phyloP scores from a whole-genome alignment of 2,113 vertebrate species.

The Oncorhynchus gorbuscha region DNA sequence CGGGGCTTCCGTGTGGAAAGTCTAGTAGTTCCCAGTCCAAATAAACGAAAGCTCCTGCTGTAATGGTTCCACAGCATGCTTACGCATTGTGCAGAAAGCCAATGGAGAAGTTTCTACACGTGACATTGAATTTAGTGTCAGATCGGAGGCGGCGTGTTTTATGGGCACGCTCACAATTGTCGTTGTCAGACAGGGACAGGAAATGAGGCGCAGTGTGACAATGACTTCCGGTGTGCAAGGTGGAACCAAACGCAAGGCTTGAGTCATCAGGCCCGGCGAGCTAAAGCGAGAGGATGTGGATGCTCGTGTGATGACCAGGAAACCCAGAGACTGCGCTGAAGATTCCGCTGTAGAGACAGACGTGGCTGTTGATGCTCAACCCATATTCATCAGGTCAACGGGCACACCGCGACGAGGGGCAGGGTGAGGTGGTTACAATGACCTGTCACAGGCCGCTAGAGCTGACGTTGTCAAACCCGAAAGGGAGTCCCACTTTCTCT shows the following conservation, averaged over 20 bases:
- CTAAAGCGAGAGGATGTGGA: not conserved
- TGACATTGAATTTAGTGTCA: not conserved
- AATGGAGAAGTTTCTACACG: not conserved
- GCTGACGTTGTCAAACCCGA: not conserved
- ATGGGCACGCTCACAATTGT: not conserved
- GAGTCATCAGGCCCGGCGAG: too few species aligned
- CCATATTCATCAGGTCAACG: not conserved
- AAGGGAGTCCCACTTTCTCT: not conserved
- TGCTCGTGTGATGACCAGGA: not conserved
- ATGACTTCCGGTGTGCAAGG: not conserved
- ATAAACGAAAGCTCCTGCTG: conserved; percentile 5
- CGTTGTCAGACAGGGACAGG: not conserved
- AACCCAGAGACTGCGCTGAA: not conserved
- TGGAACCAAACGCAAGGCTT: too few species aligned
- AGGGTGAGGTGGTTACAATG: not conserved
- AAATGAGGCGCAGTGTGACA: not conserved
- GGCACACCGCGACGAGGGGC: not conserved
- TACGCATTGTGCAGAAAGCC: not conserved
- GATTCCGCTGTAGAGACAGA: not conserved
- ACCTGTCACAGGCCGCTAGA: not conserved
- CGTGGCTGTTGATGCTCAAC: not conserved
- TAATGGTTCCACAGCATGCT: too few species aligned
- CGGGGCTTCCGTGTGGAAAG: conserved; percentile 15
- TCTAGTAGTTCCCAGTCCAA: not conserved
- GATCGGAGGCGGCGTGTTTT: not conserved